Evolutionary conservation across 2,888 invertebrate genomes (phyloP), one percentile per base, ranked within the genome.

Genomic region (Pollenia griseotomentosa): DNA sequence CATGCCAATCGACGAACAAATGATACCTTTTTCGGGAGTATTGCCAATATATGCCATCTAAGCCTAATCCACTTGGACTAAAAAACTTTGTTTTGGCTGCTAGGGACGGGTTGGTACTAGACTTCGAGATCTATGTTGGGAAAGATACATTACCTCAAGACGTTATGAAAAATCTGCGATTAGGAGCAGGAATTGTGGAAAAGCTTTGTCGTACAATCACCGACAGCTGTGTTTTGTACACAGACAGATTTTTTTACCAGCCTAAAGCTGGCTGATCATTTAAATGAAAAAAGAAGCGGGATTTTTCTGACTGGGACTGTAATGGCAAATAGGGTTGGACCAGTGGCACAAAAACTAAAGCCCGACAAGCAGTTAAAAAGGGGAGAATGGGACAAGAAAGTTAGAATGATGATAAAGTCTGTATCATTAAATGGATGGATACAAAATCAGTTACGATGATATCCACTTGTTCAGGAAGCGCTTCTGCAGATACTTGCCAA

Each of bases 71-170:
- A 71, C 40, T 66, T 33, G 90, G 90, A 40, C 83, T 92, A 33
- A 91, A 91, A 87, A 91, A 90, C 83, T 91, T 91, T 89, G 90
- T 91, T 10, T 78, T 88, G 65, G 89, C 90, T 73, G 79, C 90
- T 14, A 85, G 88, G 53, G 80, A 88, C 51, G 89, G 90, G 5
- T 75, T 91, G 9, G 90, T 91, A 53, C 73, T 90, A 46, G 90
- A 91, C 48, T 90, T 90, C 77, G 86, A 89, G 66, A 85, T 90
- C 9, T 90, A 55, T 55, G 55, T 55, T 7, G 55, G 55, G 16
- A 55, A 55, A 6, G 14, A 55, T 10, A 19, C 57, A 90, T 89
- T 61, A 46, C 59, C 65, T 57, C 53, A 66, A 74, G 48, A 82
- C 19, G 82, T 65, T 16, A 73, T 65, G 82, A 75, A 46, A 61